Percentiles rank a stretch among this genome's conserved stretches.
Evolutionary conservation across 1,140 invertebrate genomes (phyloP).

Genomic region (Grapholita molesta): DNA sequence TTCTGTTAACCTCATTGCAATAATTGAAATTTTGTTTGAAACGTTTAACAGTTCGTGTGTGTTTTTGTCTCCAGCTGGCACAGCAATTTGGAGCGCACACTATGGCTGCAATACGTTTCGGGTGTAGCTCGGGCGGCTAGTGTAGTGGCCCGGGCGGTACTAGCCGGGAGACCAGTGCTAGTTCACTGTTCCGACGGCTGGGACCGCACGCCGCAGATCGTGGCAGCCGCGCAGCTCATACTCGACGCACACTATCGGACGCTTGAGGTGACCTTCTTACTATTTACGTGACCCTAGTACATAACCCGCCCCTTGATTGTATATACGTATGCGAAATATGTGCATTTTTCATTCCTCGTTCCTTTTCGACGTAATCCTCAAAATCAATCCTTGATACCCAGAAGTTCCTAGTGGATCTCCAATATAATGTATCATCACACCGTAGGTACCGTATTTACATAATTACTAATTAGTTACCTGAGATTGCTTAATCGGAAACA

Average conservation of each 20-base stretch:
- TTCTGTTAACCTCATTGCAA: too few species aligned
- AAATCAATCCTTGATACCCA: too few species aligned
- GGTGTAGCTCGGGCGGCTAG: constrained; percentile 89
- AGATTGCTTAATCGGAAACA: too few species aligned
- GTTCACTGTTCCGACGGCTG: constrained; percentile 98
- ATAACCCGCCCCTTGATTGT: neutral
- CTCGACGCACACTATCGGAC: constrained; percentile 97
- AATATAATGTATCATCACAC: too few species aligned
- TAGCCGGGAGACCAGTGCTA: constrained; percentile 92
- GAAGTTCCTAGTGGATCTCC: too few species aligned
- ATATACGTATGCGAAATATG: too few species aligned
- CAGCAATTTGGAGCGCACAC: constrained; percentile 90
- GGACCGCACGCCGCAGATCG: constrained; percentile 97
- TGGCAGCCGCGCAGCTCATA: constrained; percentile 93
- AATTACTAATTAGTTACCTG: too few species aligned
- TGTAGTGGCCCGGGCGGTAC: constrained; percentile 88
- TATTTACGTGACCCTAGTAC: neutral
- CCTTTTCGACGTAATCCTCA: too few species aligned
- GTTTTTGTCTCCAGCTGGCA: constrained; percentile 85
- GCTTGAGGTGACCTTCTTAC: constrained; percentile 82
- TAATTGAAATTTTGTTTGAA: neutral
- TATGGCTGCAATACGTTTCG: constrained; percentile 94
- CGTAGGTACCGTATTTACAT: too few species aligned
- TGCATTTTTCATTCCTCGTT: too few species aligned
- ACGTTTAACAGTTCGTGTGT: neutral